Conservation (phyloP, 2,113 vertebrate species). For the Budorcas taxicolor region DNA sequence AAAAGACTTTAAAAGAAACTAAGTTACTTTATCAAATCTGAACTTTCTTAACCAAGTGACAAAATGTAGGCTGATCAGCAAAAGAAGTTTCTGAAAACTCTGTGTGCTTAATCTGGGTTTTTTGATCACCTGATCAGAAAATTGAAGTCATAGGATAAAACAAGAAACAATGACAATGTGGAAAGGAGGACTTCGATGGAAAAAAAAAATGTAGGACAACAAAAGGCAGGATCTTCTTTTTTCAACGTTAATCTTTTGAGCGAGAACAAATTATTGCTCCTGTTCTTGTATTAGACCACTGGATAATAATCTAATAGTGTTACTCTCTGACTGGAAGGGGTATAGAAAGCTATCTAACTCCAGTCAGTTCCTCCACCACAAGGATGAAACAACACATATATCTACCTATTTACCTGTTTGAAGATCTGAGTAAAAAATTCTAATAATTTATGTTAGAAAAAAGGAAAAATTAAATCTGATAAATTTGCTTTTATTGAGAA, state of each 20-base stretch:
- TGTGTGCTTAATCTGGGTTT: neutral
- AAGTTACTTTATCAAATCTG: constrained; percentile 30
- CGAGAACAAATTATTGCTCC: neutral
- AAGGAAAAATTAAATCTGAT: neutral
- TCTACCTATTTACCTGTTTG: neutral
- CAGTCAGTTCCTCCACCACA: neutral
- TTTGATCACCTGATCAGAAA: constrained; percentile 11
- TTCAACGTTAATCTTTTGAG: neutral
- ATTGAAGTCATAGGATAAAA: neutral
- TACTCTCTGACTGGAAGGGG: neutral
- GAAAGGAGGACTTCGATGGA: neutral
- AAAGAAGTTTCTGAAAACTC: neutral
- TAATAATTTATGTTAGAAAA: neutral
- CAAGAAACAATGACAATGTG: neutral
- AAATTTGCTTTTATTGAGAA: neutral
- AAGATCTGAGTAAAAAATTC: neutral
- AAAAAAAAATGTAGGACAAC: neutral
- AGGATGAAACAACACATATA: neutral
- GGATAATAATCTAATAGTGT: neutral
- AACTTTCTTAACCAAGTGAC: neutral
- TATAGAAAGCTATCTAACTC: neutral
- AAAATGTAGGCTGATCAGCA: neutral
- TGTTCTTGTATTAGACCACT: neutral
- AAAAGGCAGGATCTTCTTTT: neutral
- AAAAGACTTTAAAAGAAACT: neutral